phyloP scores from a whole-genome alignment of 2,113 vertebrate species.

The Miniopterus natalensis region DNA sequence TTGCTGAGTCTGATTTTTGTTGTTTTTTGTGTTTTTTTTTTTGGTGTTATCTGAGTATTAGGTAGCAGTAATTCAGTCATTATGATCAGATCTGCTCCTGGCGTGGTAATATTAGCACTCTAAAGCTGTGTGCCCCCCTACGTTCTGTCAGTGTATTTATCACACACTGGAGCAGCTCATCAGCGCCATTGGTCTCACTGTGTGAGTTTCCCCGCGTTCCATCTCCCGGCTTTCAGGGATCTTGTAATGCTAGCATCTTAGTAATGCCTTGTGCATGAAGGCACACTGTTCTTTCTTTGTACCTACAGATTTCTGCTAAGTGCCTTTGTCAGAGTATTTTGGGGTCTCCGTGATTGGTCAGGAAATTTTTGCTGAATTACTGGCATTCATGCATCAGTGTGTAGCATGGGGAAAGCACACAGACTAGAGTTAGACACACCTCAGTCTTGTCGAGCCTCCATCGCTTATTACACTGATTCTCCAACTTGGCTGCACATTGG shows the following conservation, averaged over 20 bases:
- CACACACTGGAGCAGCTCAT: slow-evolving; percentile 40
- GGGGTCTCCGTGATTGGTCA: neutral
- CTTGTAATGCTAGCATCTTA: neutral
- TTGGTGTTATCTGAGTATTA: slow-evolving; percentile 64
- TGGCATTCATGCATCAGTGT: neutral
- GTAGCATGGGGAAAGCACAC: neutral
- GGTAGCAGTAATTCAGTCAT: slow-evolving; percentile 70
- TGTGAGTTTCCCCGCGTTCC: neutral
- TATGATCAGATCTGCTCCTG: slow-evolving; percentile 54
- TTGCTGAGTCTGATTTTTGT: slow-evolving; percentile 64
- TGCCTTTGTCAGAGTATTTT: neutral
- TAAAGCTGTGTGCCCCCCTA: neutral
- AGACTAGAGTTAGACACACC: neutral
- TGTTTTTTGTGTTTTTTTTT: slow-evolving; percentile 63
- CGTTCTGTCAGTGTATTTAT: neutral
- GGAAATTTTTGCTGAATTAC: neutral
- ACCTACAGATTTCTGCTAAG: neutral
- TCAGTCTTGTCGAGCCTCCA: neutral
- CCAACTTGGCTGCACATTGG: neutral
- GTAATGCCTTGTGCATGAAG: neutral
- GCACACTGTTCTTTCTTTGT: neutral
- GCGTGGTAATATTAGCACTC: neutral
- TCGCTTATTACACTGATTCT: neutral
- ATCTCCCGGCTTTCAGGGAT: neutral
- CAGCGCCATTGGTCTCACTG: neutral